Percentiles rank a stretch among this genome's conserved stretches.
phyloP scores from a whole-genome alignment of 1,140 invertebrate species.

The Diprion similis region DNA sequence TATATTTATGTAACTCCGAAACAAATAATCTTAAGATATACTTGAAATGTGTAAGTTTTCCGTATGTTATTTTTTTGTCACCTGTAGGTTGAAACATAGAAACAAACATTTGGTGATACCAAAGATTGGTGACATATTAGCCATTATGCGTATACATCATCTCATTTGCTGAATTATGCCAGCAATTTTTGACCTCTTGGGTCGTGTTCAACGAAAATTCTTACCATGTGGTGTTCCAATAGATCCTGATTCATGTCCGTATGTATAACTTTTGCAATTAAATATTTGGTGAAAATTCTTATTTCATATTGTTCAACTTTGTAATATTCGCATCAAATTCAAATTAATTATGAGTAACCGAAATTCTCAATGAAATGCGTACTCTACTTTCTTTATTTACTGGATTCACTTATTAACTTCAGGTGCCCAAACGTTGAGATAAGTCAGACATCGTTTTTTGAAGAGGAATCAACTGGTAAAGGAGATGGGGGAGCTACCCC shows the following conservation, averaged over 20 bases:
- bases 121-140: neutral
- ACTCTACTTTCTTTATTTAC: too few species aligned
- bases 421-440: neutral
- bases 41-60: too few species aligned
- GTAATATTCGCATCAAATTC: too few species aligned
- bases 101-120: neutral
- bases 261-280: neutral
- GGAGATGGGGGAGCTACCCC: neutral
- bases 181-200: neutral
- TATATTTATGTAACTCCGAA: too few species aligned
- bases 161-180: neutral
- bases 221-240: neutral
- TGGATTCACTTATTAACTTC: neutral
- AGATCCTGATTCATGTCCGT: slow-evolving; percentile 1
- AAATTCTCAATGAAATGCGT: too few species aligned
- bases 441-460: neutral
- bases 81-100: neutral
- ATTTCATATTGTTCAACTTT: too few species aligned
- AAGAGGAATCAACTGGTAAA: neutral
- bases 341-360: too few species aligned
- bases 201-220: neutral
- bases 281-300: too few species aligned
- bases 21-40: too few species aligned
- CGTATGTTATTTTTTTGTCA: too few species aligned
- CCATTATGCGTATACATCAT: too few species aligned